Evolutionary conservation across 2,888 invertebrate species (phyloP).

Genomic region (Morinoia aosen): DNA sequence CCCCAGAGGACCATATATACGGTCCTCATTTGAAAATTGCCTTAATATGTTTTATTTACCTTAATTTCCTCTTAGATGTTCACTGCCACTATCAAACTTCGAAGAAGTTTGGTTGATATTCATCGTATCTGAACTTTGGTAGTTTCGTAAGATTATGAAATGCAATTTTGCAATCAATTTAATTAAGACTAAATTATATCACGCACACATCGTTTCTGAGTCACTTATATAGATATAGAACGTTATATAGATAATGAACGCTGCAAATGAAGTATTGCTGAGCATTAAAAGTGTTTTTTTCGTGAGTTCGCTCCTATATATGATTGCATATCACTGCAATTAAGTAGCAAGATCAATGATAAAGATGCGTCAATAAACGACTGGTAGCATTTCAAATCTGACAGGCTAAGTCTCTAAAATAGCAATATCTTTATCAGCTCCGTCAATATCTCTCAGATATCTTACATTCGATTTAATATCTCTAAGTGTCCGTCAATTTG

Average conservation of each 20-base stretch:
- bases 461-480: background rate
- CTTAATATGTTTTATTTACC: too few species aligned
- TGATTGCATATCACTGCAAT: background rate
- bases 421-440: conserved; percentile 3
- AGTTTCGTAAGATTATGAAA: too few species aligned
- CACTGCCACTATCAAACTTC: too few species aligned
- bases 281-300: background rate
- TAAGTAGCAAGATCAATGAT: background rate
- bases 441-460: background rate
- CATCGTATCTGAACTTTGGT: too few species aligned
- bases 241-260: background rate
- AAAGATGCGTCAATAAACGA: background rate
- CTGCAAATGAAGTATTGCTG: background rate
- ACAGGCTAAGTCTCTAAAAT: background rate
- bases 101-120: too few species aligned
- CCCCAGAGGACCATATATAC: too few species aligned
- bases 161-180: too few species aligned
- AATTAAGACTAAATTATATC: too few species aligned
- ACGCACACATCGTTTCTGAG: too few species aligned
- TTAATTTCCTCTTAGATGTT: too few species aligned
- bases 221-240: too few species aligned
- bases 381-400: background rate
- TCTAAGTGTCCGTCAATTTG: background rate
- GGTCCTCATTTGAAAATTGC: too few species aligned
- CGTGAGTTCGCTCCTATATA: background rate